phyloP scores from a whole-genome alignment of 2,113 vertebrate species.

The Corythornis cristatus region DNA sequence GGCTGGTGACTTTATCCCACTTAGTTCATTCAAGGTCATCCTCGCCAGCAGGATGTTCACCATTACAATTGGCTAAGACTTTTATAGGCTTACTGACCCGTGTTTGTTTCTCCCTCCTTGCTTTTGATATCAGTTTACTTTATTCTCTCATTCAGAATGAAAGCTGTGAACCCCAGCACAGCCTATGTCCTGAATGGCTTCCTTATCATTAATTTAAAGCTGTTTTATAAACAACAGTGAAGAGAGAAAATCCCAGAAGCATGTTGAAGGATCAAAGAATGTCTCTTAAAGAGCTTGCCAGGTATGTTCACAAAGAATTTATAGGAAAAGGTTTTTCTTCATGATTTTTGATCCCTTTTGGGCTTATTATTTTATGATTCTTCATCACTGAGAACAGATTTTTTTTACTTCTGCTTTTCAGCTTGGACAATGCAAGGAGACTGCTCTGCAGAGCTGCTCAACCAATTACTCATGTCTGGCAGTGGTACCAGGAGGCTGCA shows the following conservation, averaged over 20 bases:
- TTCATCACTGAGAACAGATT: neutral
- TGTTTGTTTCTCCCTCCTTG: slow-evolving; percentile 46
- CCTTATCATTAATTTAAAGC: slow-evolving; percentile 64
- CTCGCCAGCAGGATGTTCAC: slow-evolving; percentile 51
- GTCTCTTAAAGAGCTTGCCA: neutral
- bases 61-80: slow-evolving; percentile 63
- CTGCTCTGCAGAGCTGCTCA: slow-evolving; percentile 57
- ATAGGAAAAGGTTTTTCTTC: neutral
- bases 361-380: neutral
- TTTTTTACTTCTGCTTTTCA: slow-evolving; percentile 28
- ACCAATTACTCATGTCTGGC: slow-evolving; percentile 53
- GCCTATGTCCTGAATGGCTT: slow-evolving; percentile 11
- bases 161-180: slow-evolving; percentile 41
- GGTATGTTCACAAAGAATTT: neutral
- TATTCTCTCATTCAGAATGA: slow-evolving; percentile 43
- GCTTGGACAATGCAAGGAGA: slow-evolving; percentile 27
- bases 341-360: neutral
- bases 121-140: slow-evolving; percentile 57
- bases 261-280: neutral
- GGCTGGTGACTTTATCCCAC: slow-evolving; percentile 74
- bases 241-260: slow-evolving; percentile 10
- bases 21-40: slow-evolving; percentile 77
- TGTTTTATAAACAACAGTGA: neutral
- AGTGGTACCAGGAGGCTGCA: slow-evolving; percentile 38
- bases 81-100: slow-evolving; percentile 69